Evolutionary conservation across 2,113 vertebrate genomes (phyloP), one percentile per base, ranked within the genome.

Genomic region (Centropus unirufus): DNA sequence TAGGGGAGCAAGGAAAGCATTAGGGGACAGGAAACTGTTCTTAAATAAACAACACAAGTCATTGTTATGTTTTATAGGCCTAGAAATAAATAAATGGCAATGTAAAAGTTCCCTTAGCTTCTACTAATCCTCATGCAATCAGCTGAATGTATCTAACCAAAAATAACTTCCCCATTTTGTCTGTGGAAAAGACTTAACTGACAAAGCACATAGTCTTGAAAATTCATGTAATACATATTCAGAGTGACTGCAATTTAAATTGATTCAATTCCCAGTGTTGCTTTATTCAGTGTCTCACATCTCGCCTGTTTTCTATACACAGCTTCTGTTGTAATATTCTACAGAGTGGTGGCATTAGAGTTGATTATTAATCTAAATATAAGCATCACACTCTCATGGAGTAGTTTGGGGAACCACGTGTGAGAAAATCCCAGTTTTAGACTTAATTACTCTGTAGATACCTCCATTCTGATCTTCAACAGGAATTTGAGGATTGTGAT

Each of bases 391-490:
- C 6, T 62, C 29, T 29, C 17, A 55, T 55, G 18, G 26, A 62
- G 18, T 8, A 72, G 12, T 42, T 18, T 16, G 27, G 76, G 18
- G 24, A 66, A 24, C 23, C 10, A 39, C 0, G 0, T n/a, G 10
- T 87, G 55, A 88, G 36, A 69, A 29, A 4, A 69, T 6, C 9
- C 51, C 42, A 39, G 67, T 51, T 12, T 5, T 79, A 21, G n/a
- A 83, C 42, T 55, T 21, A 13, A 6, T 62, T 75, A 49, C 39
- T 66, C 20, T 62, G n/a, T 63, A 70, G 7, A 32, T 80, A 22
- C 3, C 34, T 86, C 69, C 22, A 11, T 24, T 58, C 26, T 39
- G 29, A 54, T 61, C 92, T 83, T 74, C 42, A 75, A 34, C 36
- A 81, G 47, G 40, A 69, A 32, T 75, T 24, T 22, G 34, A 64